Base-by-base conservation (phyloP, 2,888 invertebrate species). In the Choreutis nemorana region DNA sequence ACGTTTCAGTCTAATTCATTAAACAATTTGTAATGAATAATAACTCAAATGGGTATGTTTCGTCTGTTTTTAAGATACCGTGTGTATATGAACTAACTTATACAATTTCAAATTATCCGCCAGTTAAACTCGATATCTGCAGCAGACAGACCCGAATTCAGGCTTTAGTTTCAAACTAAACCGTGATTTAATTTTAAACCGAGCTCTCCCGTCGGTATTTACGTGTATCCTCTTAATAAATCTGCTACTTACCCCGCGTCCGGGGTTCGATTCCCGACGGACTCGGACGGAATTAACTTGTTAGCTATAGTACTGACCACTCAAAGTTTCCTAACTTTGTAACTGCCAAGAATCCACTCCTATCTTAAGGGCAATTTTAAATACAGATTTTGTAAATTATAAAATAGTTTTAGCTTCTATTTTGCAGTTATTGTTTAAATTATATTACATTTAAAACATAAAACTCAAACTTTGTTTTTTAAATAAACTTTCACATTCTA, bases 161-260 rank as follows among this genome's bases (percentile, higher is more conserved):
- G 52, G 54, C 62, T 61, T 73, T 68, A 67, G 61, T 58, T 52
- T 36, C 40, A 50, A 64, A 66, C 65, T 60, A 62, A 64, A 55
- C 48, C 64, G 49, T 63, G 71, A 68, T 70, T 75, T 70, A 72
- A 73, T 68, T 71, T 68, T 61, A 70, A 66, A 63, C 50, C 63
- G 52, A 45, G 45, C 48, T 57, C 15, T 15, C 50, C 56, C 45
- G 46, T 40, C 45, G 50, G 57, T 51, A 49, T 56, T 59, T 57
- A 55, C 57, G 58, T 58, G 55, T 61, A 63, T 59, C 63, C 73
- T 66, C 64, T 70, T 62, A 73, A 77, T 75, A 77, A 75, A 75
- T 72, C 70, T 67, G 60, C 58, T 63, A 58, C 64, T 70, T 70
- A 63, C 46, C 54, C 45, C 36, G 44, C 55, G 60, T 59, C 56